Evolutionary conservation across 30 jellyfish, hydroid and myxozoan species (phyloP), one percentile per base, ranked within the genome.

Genomic region (Hydractinia echinata): DNA sequence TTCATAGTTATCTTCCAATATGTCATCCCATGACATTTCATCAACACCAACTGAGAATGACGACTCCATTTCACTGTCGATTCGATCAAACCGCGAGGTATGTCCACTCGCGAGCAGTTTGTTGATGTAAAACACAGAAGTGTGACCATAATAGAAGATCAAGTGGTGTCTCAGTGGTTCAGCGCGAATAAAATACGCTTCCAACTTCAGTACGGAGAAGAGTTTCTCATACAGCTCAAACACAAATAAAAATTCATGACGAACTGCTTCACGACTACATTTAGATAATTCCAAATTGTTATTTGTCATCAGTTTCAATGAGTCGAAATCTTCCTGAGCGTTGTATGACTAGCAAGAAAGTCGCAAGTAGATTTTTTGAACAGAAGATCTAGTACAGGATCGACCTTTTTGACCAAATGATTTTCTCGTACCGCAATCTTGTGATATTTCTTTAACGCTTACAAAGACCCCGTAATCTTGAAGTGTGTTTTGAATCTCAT

Each of bases 11-110:
- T 77, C 80, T 60, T 77, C 85, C 48, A 77, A 54, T 5, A 77
- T 53, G 39, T 77, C 85, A 30, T 77, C 85, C 85, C 85, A 77
- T 5, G 85, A 77, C 85, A 77, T 77, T 61, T 77, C 85, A 50
- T 77, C 85, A 5, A 77, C 85, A 1, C 85, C 85, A 14, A 77
- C 85, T 10, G 85, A 77, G 53, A 77, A 20, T 7, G 76, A 54
- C 4, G 79, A 53, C 58, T 77, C 85, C 11, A 77, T 13, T 20
- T 30, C 54, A 0, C 80, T 79, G 15, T 77, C 58, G 55, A 77
- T 53, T 53, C 85, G 39, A 55, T 54, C 53, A 4, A 18, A 21
- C 3, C 80, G 61, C 55, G 39, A 49, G 0, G 53, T 13, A 58
- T 51, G 1, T 9, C 85, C 85, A 30, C 85, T 77, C 53, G 53